Evolutionary conservation across 2,888 invertebrate species (phyloP), one percentile per base, ranked within the genome.

Genomic region (Scrobipalpa atriplicella): DNA sequence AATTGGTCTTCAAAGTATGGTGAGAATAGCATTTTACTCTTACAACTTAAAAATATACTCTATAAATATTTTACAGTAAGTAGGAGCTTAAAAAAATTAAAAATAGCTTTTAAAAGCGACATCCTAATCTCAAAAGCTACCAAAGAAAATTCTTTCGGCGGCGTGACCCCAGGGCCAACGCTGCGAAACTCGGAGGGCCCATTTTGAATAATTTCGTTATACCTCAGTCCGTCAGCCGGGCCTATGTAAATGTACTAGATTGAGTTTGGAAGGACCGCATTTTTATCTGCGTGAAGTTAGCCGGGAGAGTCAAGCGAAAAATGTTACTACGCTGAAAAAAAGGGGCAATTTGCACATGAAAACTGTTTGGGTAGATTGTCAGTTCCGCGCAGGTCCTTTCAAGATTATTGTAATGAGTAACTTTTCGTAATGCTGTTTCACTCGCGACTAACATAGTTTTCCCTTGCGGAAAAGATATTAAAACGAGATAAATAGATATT

Each of bases 181-280:
- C 16, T 10, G 56, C 29, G 36, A 16, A 38, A 29, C 81, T 83
- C 82, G 74, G 72, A 76, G 78, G 78, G 78, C 73, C 73, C 85
- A 83, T 85, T 90, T 90, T 89, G 89, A 90, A 91, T 91, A 91
- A 91, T 89, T 83, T 85, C 85, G 87, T 91, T 89, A 87, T 81
- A 79, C 80, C 79, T 73, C 83, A 80, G 85, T 84, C 83, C 83
- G 85, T 88, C 88, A 72, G 71, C 72, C 72, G 62, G 70, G 82
- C 85, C 86, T 86, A 90, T 89, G 90, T 83, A 90, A 90, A 90
- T 90, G 81, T 76, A 75, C 77, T 64, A 66, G 69, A 74, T 74
- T 74, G 73, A 74, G 74, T 73, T 72, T 70, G 70, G 66, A 69
- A 68, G 68, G 70, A 61, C 68, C 71, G 68, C 68, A 71, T 70